Evolutionary conservation across 64 coral and sea anemone genomes (phyloP), one percentile per base, ranked within the genome.

Genomic region (Cladopsammia gracilis): DNA sequence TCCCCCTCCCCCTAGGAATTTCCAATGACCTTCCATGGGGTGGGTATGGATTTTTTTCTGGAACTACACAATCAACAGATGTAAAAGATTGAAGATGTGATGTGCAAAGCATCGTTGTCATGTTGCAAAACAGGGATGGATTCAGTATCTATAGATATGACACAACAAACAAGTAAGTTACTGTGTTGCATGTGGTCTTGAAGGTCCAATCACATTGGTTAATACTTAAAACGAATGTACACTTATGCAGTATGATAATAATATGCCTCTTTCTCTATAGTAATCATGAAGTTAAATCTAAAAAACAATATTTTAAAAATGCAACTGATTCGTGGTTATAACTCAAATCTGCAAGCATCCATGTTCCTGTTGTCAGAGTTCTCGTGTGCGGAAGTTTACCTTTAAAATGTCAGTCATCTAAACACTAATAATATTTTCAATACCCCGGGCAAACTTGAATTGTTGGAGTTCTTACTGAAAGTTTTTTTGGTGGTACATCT

Each of bases 281-380:
- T 16, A 15, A 68, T 67, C 60, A 84, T 56, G 12, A 56, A 23
- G 45, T 67, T n/a, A 67, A 67, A 84, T 84, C 62, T 84, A 84
- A 84, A 84, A 84, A 34, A 84, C 20, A 75, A 75, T 84, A 50
- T 49, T 56, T 67, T 67, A 84, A 84, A 46, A 20, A 23, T 67
- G 18, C n/a, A 84, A 68, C 16, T 48, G 18, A 12, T 67, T 22
- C 15, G 45, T 42, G 24, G 11, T 20, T 45, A 46, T 46, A 66
- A 52, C 77, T 79, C 16, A 34, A 42, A 66, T 24, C 67, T 68
- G 80, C 80, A 48, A 84, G 60, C 62, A 66, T 84, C 80, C 80
- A n/a, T 84, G 62, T 66, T 84, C 80, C 80, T 84, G 62, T 20
- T 5, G 34, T 34, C 34, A 34, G 16, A 82, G 47, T 82, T 64